Base-by-base conservation (phyloP, 2,113 vertebrate genomes). In the Deroptyus accipitrinus region DNA sequence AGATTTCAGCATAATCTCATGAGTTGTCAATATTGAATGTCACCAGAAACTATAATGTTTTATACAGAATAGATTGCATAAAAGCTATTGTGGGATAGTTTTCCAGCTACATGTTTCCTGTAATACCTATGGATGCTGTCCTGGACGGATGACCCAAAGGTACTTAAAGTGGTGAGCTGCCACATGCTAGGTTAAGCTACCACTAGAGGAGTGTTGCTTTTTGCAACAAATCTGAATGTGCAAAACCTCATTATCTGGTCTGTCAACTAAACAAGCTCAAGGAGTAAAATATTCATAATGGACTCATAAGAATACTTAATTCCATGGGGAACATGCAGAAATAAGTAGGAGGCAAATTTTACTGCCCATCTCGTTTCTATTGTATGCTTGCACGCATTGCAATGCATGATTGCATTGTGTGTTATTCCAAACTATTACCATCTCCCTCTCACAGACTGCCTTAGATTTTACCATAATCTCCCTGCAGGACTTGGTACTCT, bases 1-100 rank as follows among this genome's bases (percentile, higher is more conserved):
- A 91, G 63, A 44, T 79, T 96, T 90, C 82, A 87, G 78, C 80
- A 92, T 83, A 79, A 91, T 85, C 67, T 85, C 87, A 66, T 4
- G 5, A 91, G 62, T 44, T 77, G 82, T 83, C 93, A 93, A 69
- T 91, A 79, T 2, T 73, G 78, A 94, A 92, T 67, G 49, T 66
- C 74, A 91, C 59, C n/a, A 94, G 90, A 85, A 94, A 83, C 44
- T 10, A 27, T 76, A 89, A 85, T 3, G 33, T 73, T 85, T 62
- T 76, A 89, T 78, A 76, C 33, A 41, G 62, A 84, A 68, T 4
- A 81, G 64, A 72, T 10, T 49, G 44, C 57, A 70, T 76, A 85
- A 82, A 83, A 87, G 81, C 69, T 73, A 69, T 25, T 25, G 46
- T 49, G 22, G 44, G 42, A 41, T 66, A 52, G 30, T 41, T 82